phyloP scores from a whole-genome alignment of 2,888 invertebrate species.

The Eulithis testata region DNA sequence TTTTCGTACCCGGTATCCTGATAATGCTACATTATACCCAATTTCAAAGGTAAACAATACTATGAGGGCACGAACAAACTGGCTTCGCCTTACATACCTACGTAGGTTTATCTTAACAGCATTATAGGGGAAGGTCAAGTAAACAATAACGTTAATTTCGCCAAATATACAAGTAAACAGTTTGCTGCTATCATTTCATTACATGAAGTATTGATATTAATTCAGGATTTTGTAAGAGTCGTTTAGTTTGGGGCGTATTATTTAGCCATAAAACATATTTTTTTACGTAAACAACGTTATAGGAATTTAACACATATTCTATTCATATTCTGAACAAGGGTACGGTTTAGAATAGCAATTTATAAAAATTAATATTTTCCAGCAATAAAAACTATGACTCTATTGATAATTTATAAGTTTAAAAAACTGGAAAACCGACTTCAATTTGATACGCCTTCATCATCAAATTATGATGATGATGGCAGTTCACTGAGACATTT shows the following conservation, averaged over 20 bases:
- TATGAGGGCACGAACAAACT: slow-evolving; percentile 24
- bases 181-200: slow-evolving; percentile 41
- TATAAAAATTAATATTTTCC: too few species aligned
- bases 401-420: too few species aligned
- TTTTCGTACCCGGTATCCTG: slow-evolving; percentile 51
- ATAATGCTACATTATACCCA: slow-evolving; percentile 58
- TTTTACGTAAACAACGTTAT: too few species aligned
- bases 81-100: slow-evolving; percentile 37
- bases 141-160: slow-evolving; percentile 47
- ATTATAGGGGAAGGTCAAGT: slow-evolving; percentile 46
- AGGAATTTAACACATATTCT: too few species aligned
- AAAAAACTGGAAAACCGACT: too few species aligned
- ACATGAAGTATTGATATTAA: slow-evolving; percentile 14
- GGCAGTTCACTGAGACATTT: too few species aligned
- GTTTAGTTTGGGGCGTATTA: neutral
- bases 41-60: slow-evolving; percentile 65
- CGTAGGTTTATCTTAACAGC: slow-evolving; percentile 40
- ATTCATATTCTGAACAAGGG: too few species aligned
- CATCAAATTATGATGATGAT: too few species aligned
- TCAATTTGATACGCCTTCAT: too few species aligned
- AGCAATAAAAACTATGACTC: too few species aligned
- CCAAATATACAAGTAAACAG: slow-evolving; percentile 41
- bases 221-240: neutral
- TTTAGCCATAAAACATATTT: neutral
- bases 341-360: too few species aligned